Conservation (phyloP, 37 sponge, comb jelly and placozoan genomes). For the Beroe forskalii region DNA sequence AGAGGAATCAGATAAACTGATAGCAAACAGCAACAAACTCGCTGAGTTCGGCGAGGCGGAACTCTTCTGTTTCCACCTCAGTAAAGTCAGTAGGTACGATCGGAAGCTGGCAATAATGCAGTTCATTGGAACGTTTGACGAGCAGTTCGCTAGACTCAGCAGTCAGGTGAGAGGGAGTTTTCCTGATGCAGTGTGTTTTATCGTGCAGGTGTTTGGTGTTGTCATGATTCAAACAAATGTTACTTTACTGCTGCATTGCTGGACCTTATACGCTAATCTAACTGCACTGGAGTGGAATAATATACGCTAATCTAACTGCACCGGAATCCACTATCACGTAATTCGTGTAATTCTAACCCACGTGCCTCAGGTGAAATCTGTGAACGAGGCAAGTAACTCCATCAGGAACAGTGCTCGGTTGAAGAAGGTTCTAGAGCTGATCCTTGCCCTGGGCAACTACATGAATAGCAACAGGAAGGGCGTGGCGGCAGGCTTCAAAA, state of each 20-base stretch:
- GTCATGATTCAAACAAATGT: too few relatives aligned
- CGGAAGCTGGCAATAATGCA: slow-evolving; percentile 74
- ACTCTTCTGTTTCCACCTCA: slow-evolving; percentile 77
- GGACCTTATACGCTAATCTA: too few relatives aligned
- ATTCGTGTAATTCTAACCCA: too few relatives aligned
- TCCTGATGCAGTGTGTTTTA: too few relatives aligned
- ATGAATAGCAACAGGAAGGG: slow-evolving; percentile 85
- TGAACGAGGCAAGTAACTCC: slow-evolving; percentile 20
- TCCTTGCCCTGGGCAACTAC: slow-evolving; percentile 88
- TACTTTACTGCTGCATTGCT: too few relatives aligned
- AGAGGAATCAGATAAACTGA: slow-evolving; percentile 27
- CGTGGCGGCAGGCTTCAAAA: slow-evolving; percentile 75
- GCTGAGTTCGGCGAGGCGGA: slow-evolving; percentile 84
- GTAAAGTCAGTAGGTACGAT: slow-evolving; percentile 81
- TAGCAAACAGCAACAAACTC: background rate
- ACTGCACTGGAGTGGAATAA: too few relatives aligned
- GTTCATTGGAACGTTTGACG: slow-evolving; percentile 89
- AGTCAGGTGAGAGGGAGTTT: too few relatives aligned
- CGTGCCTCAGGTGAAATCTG: slow-evolving; percentile 23
- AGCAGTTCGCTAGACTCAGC: slow-evolving; percentile 68
- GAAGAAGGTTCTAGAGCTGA: slow-evolving; percentile 77
- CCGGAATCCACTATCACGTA: too few relatives aligned
- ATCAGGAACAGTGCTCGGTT: slow-evolving; percentile 71
- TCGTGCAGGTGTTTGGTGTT: too few relatives aligned
- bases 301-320: too few relatives aligned